Conservation (phyloP, 2,113 vertebrate species). For the Camelus bactrianus region DNA sequence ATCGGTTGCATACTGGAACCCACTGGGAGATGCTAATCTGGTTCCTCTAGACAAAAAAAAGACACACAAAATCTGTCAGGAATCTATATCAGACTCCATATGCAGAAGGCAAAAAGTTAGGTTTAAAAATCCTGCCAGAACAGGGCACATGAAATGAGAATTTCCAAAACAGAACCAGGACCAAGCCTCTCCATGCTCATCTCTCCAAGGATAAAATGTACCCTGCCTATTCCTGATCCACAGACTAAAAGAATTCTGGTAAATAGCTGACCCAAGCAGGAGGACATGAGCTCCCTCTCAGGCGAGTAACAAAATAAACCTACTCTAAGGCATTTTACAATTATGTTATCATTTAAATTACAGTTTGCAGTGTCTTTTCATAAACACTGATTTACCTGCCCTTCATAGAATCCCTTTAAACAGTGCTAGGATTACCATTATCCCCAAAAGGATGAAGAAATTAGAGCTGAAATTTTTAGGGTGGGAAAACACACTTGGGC, state of each 20-base stretch:
- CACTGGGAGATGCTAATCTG: conserved; percentile 81
- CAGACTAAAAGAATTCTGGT: not conserved
- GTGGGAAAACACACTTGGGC: not conserved
- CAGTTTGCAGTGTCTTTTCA: not conserved
- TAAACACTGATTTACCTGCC: conserved; percentile 20
- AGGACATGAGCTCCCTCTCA: not conserved
- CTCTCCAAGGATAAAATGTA: not conserved
- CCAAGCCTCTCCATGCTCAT: not conserved
- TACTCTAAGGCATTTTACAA: not conserved
- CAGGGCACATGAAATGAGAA: not conserved
- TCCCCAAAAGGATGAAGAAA: conserved; percentile 24
- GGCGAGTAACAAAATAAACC: conserved; percentile 42
- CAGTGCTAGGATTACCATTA: not conserved
- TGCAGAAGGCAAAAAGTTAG: conserved; percentile 3
- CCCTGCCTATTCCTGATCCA: not conserved
- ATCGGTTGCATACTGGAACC: conserved; percentile 80
- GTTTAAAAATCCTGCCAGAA: conserved; percentile 30
- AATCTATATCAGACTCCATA: not conserved
- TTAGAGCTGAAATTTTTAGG: not conserved
- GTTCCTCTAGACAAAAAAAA: conserved; percentile 83
- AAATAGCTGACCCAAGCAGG: not conserved
- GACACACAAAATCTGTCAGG: not conserved
- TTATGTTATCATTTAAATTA: conserved; percentile 15
- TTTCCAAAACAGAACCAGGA: not conserved
- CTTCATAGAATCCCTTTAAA: conserved; percentile 3